A percentile compares a stretch with the other conserved stretches of the same genome.
Conservation (phyloP, 2,797 vertebrate genomes). For the Microctenopoma steveboyesi region DNA sequence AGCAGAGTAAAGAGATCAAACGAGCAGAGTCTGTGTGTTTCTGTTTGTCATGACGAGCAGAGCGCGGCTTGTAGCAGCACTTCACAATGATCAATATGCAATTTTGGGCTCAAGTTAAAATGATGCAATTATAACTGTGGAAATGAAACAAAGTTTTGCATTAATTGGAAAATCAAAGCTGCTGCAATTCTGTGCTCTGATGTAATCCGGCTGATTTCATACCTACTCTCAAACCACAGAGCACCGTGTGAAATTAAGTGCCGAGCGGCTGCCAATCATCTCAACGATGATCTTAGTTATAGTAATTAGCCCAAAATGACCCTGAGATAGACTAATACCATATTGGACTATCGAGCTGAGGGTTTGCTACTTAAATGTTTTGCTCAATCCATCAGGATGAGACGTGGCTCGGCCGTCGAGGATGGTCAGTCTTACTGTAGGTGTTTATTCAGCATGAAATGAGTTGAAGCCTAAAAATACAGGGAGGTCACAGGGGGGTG, state of each 20-base stretch:
- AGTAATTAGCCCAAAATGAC: not conserved
- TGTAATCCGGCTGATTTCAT: slow-evolving; percentile 30
- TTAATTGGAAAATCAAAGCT: slow-evolving; percentile 46
- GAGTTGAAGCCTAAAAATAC: slow-evolving; percentile 70
- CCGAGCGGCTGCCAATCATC: slow-evolving; percentile 5
- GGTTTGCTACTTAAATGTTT: slow-evolving; percentile 14
- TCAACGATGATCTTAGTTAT: slow-evolving; percentile 1
- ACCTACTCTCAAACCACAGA: not conserved
- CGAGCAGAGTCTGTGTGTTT: not conserved
- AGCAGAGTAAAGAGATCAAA: not conserved
- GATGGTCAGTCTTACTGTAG: slow-evolving; percentile 14
- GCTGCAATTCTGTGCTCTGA: not conserved
- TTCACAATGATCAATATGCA: slow-evolving; percentile 33
- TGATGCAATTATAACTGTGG: slow-evolving; percentile 33
- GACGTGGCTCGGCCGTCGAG: slow-evolving; percentile 25
- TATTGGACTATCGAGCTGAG: not conserved
- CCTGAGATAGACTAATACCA: slow-evolving; percentile 13
- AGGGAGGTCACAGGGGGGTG: slow-evolving; percentile 11
- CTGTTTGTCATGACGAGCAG: not conserved
- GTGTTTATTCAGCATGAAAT: slow-evolving; percentile 77
- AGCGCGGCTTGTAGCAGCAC: slow-evolving; percentile 1
- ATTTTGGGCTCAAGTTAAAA: slow-evolving; percentile 38
- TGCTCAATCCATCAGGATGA: slow-evolving; percentile 7
- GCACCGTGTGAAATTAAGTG: slow-evolving; percentile 12
- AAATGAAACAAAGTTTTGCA: slow-evolving; percentile 46